Percentiles rank a stretch among this genome's conserved stretches.
Evolutionary conservation across 2,797 vertebrate genomes (phyloP).

Genomic region (Danio kyathit): DNA sequence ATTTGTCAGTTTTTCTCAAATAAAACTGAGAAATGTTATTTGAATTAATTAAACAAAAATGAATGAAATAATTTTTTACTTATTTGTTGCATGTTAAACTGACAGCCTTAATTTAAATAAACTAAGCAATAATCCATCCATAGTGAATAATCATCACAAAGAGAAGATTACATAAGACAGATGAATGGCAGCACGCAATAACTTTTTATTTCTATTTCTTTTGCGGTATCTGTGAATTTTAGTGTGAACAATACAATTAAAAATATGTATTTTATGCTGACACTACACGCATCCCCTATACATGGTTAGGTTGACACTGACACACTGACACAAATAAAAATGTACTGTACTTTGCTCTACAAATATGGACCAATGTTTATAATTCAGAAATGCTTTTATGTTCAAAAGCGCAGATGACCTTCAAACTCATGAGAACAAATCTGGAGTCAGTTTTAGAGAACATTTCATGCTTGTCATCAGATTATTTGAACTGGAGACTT

Average conservation of each 20-base stretch:
- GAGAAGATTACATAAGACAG: background rate
- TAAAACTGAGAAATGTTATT: too few relatives aligned
- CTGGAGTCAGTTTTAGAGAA: background rate
- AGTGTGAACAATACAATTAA: too few relatives aligned
- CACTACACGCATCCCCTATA: background rate
- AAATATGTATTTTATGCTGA: conserved; percentile 7
- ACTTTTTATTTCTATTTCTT: background rate
- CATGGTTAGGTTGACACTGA: background rate
- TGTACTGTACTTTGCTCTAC: background rate
- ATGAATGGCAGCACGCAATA: background rate
- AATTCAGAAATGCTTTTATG: background rate
- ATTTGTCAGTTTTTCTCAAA: too few relatives aligned
- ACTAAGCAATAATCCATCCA: background rate
- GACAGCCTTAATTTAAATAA: background rate
- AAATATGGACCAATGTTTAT: conserved; percentile 9
- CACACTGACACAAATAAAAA: conserved; percentile 12
- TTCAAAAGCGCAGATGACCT: background rate
- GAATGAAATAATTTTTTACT: too few relatives aligned
- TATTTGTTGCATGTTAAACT: too few relatives aligned
- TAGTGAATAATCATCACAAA: background rate
- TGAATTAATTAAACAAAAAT: too few relatives aligned
- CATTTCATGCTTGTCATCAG: background rate
- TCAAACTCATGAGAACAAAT: background rate
- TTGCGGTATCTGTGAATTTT: background rate
- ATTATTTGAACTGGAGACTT: background rate